Evolutionary conservation across 2,888 invertebrate species (phyloP), one percentile per base, ranked within the genome.

Genomic region (Alviniconcha strummeri): DNA sequence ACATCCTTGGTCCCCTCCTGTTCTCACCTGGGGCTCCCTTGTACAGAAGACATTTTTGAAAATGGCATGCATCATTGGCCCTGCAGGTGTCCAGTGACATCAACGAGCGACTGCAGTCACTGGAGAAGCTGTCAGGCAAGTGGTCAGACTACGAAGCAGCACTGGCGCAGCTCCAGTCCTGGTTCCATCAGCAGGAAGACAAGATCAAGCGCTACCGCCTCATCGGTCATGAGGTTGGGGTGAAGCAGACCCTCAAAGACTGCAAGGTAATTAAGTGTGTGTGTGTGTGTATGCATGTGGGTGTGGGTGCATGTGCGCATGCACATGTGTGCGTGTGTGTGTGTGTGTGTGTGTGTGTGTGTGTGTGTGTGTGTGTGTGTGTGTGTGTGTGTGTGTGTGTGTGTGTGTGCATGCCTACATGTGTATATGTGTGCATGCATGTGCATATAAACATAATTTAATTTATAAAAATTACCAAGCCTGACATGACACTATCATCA

Each of bases 71-170:
- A 36, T 36, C 36, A 36, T 36, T 36, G 36, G 36, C 36, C 0
- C 36, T 60, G 52, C 82, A 82, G 82, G 82, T 82, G 13, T 77
- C 82, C 7, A 54, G 5, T 9, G 79, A 69, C 64, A 69, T 83
- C 52, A 79, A 79, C 8, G 83, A 83, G 19, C 60, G 83, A 9
- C 74, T 83, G 13, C 78, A 71, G 7, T 83, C 83, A 4, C 74
- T 83, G 60, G 83, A 82, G 67, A 69, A 77, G 55, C 84, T 91
- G 56, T 89, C 90, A 64, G 86, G 86, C 72, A 88, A 89, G 80
- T 93, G 92, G 92, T 90, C 90, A 78, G 92, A 92, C 85, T 92
- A 90, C 88, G 92, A 92, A 83, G 87, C 87, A 75, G 87, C 87
- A n/a, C 82, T 90, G 56, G 84, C 87, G 52, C 87, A 88, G 64